Conservation (phyloP, 2,888 invertebrate species). For the Cybosia mesomella region DNA sequence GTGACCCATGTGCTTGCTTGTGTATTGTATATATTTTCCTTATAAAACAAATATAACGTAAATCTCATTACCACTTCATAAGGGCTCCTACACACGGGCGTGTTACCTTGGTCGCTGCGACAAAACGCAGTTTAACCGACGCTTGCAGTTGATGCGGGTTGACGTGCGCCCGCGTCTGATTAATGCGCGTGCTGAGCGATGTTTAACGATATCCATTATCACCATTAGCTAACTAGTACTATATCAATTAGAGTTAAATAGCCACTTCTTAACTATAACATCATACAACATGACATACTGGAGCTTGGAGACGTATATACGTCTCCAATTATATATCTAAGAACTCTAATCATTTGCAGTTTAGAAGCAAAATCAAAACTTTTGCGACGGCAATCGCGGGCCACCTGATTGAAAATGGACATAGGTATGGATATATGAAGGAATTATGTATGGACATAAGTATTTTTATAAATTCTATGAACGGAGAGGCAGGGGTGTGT, state of each 20-base stretch:
- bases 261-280: not conserved
- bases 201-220: constrained; percentile 29
- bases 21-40: not conserved
- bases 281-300: not conserved
- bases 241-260: constrained; percentile 13
- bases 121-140: constrained; percentile 33
- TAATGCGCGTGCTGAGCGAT: constrained; percentile 26
- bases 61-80: constrained; percentile 15
- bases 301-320: not conserved
- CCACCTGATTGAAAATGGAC: not conserved
- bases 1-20: not conserved
- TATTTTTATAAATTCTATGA: not conserved
- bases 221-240: constrained; percentile 8
- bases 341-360: not conserved
- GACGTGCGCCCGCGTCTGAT: constrained; percentile 30
- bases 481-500: no score
- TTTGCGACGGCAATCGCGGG: not conserved
- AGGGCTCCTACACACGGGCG: constrained; percentile 11
- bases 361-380: not conserved
- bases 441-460: no score
- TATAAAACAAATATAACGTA: not conserved
- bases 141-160: constrained; percentile 18
- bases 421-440: no score
- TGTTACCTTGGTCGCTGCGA: constrained; percentile 17
- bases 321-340: not conserved